Evolutionary conservation across 2,888 invertebrate species (phyloP).

Genomic region (Pelosia muscerda): DNA sequence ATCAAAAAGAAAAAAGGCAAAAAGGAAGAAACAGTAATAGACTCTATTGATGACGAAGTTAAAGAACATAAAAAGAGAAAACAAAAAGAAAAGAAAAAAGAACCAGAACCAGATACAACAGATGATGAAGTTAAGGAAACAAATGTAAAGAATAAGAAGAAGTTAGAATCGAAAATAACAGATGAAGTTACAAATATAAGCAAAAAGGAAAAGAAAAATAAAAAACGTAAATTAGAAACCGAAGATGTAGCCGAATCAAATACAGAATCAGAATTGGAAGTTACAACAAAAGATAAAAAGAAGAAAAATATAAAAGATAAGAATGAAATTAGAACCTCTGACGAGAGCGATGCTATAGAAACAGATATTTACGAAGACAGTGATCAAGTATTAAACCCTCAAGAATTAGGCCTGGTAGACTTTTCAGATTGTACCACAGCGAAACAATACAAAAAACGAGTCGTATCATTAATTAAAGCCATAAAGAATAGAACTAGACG

Average conservation of each 20-base stretch:
- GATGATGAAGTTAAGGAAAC: conserved; percentile 26
- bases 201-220: conserved; percentile 16
- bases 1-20: conserved; percentile 40
- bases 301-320: conserved; percentile 19
- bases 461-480: conserved; percentile 63
- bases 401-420: conserved; percentile 69
- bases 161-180: background rate
- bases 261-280: conserved; percentile 8
- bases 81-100: conserved; percentile 19
- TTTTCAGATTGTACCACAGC: conserved; percentile 65
- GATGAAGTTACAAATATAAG: background rate
- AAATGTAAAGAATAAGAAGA: conserved; percentile 27
- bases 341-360: conserved; percentile 76
- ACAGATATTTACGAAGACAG: conserved; percentile 67
- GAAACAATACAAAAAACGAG: conserved; percentile 68
- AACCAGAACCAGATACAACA: conserved; percentile 21
- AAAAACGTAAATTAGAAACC: conserved; percentile 26
- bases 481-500: conserved; percentile 63
- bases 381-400: conserved; percentile 62
- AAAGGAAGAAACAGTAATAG: conserved; percentile 23
- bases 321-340: conserved; percentile 46
- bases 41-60: background rate
- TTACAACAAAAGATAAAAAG: conserved; percentile 17
- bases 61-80: conserved; percentile 7
- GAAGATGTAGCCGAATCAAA: conserved; percentile 5